phyloP scores from a whole-genome alignment of 2,113 vertebrate genomes.

The Carassius carassius region DNA sequence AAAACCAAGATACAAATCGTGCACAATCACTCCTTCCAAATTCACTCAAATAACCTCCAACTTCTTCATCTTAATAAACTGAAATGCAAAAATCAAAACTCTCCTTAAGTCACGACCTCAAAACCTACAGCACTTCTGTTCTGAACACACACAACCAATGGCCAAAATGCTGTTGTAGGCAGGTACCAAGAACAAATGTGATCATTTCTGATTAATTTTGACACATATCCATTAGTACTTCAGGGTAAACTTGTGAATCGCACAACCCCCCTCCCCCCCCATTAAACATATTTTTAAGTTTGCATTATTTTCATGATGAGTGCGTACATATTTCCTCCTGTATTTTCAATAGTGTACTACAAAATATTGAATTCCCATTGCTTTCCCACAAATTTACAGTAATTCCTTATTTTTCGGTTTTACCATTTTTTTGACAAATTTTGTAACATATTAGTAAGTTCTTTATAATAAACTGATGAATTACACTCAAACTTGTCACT shows the following conservation, averaged over 20 bases:
- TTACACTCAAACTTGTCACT: too few species aligned
- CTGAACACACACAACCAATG: background rate
- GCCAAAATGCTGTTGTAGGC: background rate
- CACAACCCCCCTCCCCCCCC: too few species aligned
- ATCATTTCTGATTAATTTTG: background rate
- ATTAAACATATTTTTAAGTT: too few species aligned
- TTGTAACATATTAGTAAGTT: too few species aligned
- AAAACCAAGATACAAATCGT: background rate
- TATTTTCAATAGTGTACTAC: too few species aligned
- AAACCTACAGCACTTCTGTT: too few species aligned
- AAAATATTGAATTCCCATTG: too few species aligned
- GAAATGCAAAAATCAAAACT: background rate
- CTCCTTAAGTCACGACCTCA: too few species aligned
- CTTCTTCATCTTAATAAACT: conserved; percentile 1
- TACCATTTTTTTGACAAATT: too few species aligned
- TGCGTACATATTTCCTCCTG: too few species aligned
- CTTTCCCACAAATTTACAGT: background rate
- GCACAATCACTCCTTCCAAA: conserved; percentile 34
- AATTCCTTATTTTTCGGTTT: too few species aligned
- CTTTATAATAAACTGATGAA: too few species aligned
- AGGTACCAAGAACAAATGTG: background rate
- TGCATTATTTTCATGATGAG: background rate
- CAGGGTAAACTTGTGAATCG: background rate
- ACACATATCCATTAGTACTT: background rate
- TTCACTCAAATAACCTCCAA: conserved; percentile 50